Evolutionary conservation across 2,888 invertebrate genomes (phyloP).

Genomic region (Vesta saturnalis): DNA sequence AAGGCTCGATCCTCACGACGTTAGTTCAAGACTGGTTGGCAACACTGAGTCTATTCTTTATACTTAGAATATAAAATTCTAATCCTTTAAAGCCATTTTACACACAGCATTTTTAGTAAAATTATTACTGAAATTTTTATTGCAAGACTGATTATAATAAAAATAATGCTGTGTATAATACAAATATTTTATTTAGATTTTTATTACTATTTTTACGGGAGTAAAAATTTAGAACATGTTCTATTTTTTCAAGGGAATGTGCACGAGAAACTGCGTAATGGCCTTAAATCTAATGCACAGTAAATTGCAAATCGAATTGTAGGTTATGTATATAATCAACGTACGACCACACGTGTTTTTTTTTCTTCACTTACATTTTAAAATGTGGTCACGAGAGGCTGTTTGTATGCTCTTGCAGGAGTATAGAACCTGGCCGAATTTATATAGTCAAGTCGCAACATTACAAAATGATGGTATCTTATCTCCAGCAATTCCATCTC

Average conservation of each 20-base stretch:
- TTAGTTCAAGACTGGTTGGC: no score
- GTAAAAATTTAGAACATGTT: slow-evolving; percentile 5
- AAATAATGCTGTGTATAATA: slow-evolving; percentile 5
- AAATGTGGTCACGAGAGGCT: slow-evolving; percentile 3
- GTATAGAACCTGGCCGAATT: slow-evolving; percentile 6
- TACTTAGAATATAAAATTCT: no score
- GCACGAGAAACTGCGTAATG: neutral
- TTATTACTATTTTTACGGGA: slow-evolving; percentile 2
- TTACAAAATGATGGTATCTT: slow-evolving; percentile 1
- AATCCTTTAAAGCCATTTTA: neutral
- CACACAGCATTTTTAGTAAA: slow-evolving; percentile 5
- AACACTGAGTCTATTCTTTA: no score
- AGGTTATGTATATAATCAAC: slow-evolving; percentile 3
- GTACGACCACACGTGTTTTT: neutral
- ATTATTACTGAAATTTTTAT: slow-evolving; percentile 5
- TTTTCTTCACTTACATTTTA: neutral
- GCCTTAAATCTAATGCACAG: slow-evolving; percentile 2
- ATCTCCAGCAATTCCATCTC: neutral
- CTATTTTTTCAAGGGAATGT: no score
- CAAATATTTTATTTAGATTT: neutral
- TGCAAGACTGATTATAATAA: neutral
- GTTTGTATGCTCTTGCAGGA: neutral
- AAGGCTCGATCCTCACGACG: no score
- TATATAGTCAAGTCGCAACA: neutral
- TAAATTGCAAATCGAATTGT: slow-evolving; percentile 5